These are phyloP conservation scores for Alosa sapidissima DNA, from an alignment of 2,797 vertebrate species.

Conservation along the genomic window DNA sequence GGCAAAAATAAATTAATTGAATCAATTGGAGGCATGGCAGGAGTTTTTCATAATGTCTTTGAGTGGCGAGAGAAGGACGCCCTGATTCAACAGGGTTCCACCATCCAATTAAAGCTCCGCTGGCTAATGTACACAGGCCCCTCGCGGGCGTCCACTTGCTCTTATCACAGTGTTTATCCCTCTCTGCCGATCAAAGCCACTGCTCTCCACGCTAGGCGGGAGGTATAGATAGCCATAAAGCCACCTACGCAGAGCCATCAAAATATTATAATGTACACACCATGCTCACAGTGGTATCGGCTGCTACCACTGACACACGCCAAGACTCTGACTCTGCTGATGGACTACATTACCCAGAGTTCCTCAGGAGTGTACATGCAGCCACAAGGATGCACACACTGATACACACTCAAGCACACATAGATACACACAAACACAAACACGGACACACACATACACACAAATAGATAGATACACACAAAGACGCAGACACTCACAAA, in stretches of 20 bases:
- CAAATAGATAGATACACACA: neutral
- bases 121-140: slow-evolving; percentile 65
- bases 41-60: slow-evolving; percentile 71
- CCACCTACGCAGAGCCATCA: slow-evolving; percentile 67
- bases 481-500: neutral
- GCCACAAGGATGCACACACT: neutral
- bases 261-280: slow-evolving; percentile 74
- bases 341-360: slow-evolving; percentile 55
- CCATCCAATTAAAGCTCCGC: slow-evolving; percentile 77
- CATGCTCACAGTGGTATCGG: slow-evolving; percentile 45
- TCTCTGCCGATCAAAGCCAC: slow-evolving; percentile 76
- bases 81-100: slow-evolving; percentile 75
- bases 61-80: slow-evolving; percentile 61
- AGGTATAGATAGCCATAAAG: slow-evolving; percentile 69
- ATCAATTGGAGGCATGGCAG: slow-evolving; percentile 72
- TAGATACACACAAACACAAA: neutral
- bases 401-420: neutral
- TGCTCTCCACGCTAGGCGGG: slow-evolving; percentile 73
- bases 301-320: neutral
- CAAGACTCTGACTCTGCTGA: neutral
- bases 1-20: slow-evolving; percentile 73
- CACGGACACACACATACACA: neutral
- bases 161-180: slow-evolving; percentile 70
- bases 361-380: slow-evolving; percentile 34
- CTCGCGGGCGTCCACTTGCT: slow-evolving; percentile 65